Conservation (phyloP, 1,140 invertebrate species). For the Drosophila leontia region DNA sequence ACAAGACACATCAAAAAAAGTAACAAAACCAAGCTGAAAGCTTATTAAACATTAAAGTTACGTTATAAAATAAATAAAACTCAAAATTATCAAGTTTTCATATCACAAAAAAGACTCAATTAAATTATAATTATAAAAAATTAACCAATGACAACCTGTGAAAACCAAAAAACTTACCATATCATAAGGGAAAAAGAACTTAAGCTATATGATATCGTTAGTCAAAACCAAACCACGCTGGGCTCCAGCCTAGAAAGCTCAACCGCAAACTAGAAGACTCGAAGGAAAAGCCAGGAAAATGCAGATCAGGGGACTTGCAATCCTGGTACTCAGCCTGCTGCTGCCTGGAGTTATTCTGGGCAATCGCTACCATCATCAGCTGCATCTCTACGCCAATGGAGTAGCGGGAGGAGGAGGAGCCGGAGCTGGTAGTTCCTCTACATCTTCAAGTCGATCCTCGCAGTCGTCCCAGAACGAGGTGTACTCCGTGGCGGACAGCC, state of each 20-base stretch:
- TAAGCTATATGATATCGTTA: constrained; percentile 13
- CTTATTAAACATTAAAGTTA: not conserved
- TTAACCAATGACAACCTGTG: constrained; percentile 13
- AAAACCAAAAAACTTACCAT: constrained; percentile 2
- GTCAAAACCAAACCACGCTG: not conserved
- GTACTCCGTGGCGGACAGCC: constrained; percentile 75
- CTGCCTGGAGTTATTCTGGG: constrained; percentile 25
- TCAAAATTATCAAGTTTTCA: not conserved
- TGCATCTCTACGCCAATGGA: constrained; percentile 44
- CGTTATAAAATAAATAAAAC: not conserved
- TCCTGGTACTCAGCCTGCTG: constrained; percentile 38
- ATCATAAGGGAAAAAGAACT: constrained; percentile 2
- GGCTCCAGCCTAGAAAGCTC: constrained; percentile 43
- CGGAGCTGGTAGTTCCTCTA: not conserved
- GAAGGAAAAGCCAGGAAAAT: constrained; percentile 35
- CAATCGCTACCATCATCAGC: constrained; percentile 53
- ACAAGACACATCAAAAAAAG: constrained; percentile 6
- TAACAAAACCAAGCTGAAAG: constrained; percentile 5
- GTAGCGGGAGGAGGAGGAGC: constrained; percentile 6
- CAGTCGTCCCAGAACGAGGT: constrained; percentile 68
- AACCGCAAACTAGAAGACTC: constrained; percentile 23
- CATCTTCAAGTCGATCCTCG: constrained; percentile 18
- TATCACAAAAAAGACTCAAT: constrained; percentile 16
- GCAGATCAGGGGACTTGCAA: constrained; percentile 26
- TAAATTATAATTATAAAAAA: not conserved